Evolutionary conservation across 2,888 invertebrate genomes (phyloP).

Genomic region (Lysandra coridon): DNA sequence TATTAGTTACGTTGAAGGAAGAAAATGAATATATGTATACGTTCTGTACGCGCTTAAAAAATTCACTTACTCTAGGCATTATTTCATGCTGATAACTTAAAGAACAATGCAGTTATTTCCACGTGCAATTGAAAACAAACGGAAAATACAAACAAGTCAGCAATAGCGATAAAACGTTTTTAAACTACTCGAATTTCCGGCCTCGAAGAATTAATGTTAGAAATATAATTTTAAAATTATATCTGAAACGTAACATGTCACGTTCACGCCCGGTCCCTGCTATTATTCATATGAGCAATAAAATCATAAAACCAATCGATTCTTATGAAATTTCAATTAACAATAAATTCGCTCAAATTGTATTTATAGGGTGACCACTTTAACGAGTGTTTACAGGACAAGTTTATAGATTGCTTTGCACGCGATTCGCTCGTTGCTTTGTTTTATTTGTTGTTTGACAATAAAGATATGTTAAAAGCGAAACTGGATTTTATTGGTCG

Average conservation of each 20-base stretch:
- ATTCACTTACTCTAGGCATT: background rate
- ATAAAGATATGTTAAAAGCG: constrained; percentile 31
- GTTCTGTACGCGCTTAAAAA: background rate
- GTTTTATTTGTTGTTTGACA: constrained; percentile 24
- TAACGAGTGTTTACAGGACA: constrained; percentile 31
- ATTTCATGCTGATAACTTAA: background rate
- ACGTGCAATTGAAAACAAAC: background rate
- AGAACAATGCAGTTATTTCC: background rate
- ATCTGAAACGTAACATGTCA: background rate
- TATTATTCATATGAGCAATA: constrained; percentile 29
- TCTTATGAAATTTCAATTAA: constrained; percentile 33
- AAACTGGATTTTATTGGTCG: constrained; percentile 29
- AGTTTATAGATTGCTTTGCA: constrained; percentile 27
- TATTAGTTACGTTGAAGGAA: background rate
- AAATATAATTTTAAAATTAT: background rate
- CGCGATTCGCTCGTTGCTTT: constrained; percentile 29
- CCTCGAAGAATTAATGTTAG: background rate
- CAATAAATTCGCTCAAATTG: constrained; percentile 33
- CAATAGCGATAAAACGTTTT: background rate
- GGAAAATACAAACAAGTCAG: background rate
- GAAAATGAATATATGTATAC: background rate
- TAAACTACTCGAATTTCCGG: background rate
- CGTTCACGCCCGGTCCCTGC: background rate
- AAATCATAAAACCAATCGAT: constrained; percentile 23
- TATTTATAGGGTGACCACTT: constrained; percentile 34